Percentiles rank a stretch among this genome's conserved stretches.
phyloP scores from a whole-genome alignment of 2,797 vertebrate genomes.

The Leptodactylus fallax region DNA sequence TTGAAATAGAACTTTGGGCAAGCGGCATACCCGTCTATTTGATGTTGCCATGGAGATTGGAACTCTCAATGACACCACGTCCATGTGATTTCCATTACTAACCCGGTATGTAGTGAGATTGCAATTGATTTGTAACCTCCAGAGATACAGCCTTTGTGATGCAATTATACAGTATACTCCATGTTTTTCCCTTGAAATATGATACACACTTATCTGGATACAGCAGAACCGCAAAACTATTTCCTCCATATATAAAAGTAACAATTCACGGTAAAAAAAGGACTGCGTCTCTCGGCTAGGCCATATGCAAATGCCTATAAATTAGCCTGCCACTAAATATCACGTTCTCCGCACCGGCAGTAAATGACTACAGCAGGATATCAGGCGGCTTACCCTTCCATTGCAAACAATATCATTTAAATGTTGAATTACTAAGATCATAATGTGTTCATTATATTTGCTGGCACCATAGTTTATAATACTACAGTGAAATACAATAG shows the following conservation, averaged over 20 bases:
- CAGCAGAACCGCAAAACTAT: not conserved
- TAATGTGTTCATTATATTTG: slow-evolving; percentile 8
- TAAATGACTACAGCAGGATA: not conserved
- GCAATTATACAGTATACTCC: not conserved
- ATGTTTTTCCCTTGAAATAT: slow-evolving; percentile 20
- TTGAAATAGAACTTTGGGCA: slow-evolving; percentile 44
- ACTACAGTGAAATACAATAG: slow-evolving; percentile 6
- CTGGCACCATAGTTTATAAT: slow-evolving; percentile 13
- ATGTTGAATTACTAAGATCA: not conserved
- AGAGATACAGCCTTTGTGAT: slow-evolving; percentile 45
- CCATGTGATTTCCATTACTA: slow-evolving; percentile 70
- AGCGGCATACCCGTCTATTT: slow-evolving; percentile 12
- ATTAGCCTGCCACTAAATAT: not conserved
- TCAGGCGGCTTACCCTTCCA: not conserved
- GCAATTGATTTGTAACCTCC: slow-evolving; percentile 72
- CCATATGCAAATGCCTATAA: not conserved
- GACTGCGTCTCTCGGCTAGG: not conserved
- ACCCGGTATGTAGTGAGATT: slow-evolving; percentile 67
- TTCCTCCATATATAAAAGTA: not conserved
- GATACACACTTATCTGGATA: not conserved
- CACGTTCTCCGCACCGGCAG: not conserved
- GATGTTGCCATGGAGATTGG: slow-evolving; percentile 44
- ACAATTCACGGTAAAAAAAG: not conserved
- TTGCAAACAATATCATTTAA: slow-evolving; percentile 28
- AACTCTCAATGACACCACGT: slow-evolving; percentile 27